phyloP scores from a whole-genome alignment of 2,888 invertebrate genomes.

The Himalopsyche tibetana region DNA sequence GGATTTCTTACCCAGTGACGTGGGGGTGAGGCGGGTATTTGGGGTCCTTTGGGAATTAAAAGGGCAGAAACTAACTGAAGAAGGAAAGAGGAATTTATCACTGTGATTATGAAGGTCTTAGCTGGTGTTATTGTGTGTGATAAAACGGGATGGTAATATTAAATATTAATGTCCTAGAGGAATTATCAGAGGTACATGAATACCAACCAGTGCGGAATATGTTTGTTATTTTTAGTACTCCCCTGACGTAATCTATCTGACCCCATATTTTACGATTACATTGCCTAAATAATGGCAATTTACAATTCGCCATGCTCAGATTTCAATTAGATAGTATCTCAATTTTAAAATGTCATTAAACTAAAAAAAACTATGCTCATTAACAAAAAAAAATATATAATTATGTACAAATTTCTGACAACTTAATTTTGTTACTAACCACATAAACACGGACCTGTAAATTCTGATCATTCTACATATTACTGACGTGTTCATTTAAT shows the following conservation, averaged over 20 bases:
- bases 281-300: no score
- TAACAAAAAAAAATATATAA: no score
- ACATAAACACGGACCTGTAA: no score
- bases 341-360: no score
- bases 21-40: slow-evolving; percentile 50
- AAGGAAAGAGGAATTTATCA: slow-evolving; percentile 66
- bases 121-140: slow-evolving; percentile 65
- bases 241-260: slow-evolving; percentile 19
- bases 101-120: slow-evolving; percentile 66
- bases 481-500: no score
- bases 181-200: slow-evolving; percentile 45
- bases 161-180: slow-evolving; percentile 58
- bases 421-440: no score
- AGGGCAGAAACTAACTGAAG: slow-evolving; percentile 66
- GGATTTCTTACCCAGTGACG: slow-evolving; percentile 52
- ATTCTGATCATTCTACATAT: no score
- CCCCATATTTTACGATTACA: neutral
- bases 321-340: no score
- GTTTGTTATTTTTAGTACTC: slow-evolving; percentile 30
- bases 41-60: slow-evolving; percentile 65
- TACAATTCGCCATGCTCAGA: no score
- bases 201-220: slow-evolving; percentile 14
- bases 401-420: no score
- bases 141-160: slow-evolving; percentile 65
- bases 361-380: no score